A percentile compares a stretch with the other conserved stretches of the same genome.
phyloP scores from a whole-genome alignment of 2,888 invertebrate genomes.

The Aradus depressus region DNA sequence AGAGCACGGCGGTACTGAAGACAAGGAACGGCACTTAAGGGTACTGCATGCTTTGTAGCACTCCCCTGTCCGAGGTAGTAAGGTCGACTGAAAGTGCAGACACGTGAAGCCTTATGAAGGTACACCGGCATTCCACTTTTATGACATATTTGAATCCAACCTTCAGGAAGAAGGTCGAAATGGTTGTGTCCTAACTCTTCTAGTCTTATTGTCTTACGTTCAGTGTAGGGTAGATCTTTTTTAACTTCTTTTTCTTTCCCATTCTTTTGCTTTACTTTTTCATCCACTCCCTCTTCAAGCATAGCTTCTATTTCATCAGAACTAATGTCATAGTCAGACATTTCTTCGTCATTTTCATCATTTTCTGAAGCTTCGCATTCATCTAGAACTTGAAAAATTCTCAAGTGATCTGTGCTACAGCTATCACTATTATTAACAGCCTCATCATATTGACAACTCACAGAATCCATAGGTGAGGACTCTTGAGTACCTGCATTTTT shows the following conservation, averaged over 20 bases:
- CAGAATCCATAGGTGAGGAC: too few relatives aligned
- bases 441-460: too few relatives aligned
- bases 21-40: constrained; percentile 91
- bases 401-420: constrained; percentile 35
- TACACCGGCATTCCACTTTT: constrained; percentile 94
- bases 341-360: constrained; percentile 23
- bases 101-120: constrained; percentile 74
- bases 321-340: constrained; percentile 41
- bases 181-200: constrained; percentile 73
- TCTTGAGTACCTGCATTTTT: too few relatives aligned
- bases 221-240: constrained; percentile 20
- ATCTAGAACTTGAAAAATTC: constrained; percentile 56
- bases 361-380: constrained; percentile 42
- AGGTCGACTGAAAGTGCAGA: constrained; percentile 84
- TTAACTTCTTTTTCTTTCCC: too few relatives aligned
- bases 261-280: constrained; percentile 6
- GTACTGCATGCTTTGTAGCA: constrained; percentile 85
- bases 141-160: constrained; percentile 93
- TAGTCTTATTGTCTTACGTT: constrained; percentile 19
- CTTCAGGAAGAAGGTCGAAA: constrained; percentile 91
- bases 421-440: too few relatives aligned
- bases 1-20: constrained; percentile 72
- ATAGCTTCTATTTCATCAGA: constrained; percentile 77
- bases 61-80: constrained; percentile 92
- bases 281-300: constrained; percentile 56